These are phyloP conservation scores for Norana najaformis DNA, from an alignment of 2,888 invertebrate species.

Conservation along the genomic window DNA sequence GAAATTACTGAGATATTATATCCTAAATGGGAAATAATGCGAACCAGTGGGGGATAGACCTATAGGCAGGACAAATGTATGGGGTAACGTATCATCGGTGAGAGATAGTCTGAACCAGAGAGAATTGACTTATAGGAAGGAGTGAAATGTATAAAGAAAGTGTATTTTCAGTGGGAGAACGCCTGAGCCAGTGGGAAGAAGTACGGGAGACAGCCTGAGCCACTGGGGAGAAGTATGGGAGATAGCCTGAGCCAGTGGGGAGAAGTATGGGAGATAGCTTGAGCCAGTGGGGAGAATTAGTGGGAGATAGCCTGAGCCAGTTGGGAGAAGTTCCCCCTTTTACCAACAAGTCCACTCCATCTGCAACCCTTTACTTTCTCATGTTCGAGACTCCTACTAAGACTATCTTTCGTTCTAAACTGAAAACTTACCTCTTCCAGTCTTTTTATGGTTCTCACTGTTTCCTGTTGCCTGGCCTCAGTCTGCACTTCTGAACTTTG, in stretches of 20 bases:
- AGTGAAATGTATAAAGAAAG: background rate
- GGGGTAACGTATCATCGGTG: background rate
- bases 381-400: too few species aligned
- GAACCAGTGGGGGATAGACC: background rate
- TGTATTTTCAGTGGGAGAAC: background rate
- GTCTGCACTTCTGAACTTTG: too few species aligned
- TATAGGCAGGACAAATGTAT: background rate
- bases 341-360: background rate
- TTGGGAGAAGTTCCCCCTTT: too few species aligned
- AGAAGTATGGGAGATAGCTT: background rate
- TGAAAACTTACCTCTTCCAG: too few species aligned
- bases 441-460: too few species aligned
- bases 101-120: background rate
- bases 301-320: background rate
- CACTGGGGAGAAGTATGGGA: background rate
- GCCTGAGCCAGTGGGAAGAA: background rate
- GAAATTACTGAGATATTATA: too few species aligned
- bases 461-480: too few species aligned
- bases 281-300: background rate
- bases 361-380: background rate
- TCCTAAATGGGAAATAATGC: too few species aligned
- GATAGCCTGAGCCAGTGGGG: background rate
- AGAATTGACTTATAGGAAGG: background rate
- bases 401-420: too few species aligned
- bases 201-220: background rate